phyloP scores from a whole-genome alignment of 2,797 vertebrate species.

The Catharus ustulatus region DNA sequence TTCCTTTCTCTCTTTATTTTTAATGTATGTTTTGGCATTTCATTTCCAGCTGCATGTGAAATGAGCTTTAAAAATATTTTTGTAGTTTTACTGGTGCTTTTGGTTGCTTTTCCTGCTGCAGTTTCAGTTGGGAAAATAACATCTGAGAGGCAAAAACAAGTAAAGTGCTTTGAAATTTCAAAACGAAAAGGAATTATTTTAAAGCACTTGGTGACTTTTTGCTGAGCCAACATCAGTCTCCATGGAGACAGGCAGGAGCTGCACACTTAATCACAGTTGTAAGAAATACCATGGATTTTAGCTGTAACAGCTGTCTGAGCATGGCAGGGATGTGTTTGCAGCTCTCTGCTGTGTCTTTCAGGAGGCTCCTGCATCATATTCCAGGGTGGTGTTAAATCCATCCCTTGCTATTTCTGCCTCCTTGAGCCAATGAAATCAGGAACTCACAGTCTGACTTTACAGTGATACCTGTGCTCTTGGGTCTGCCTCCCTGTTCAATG shows the following conservation, averaged over 20 bases:
- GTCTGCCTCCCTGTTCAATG: background rate
- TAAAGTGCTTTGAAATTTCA: slow-evolving; percentile 47
- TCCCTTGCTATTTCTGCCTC: background rate
- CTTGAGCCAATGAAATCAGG: background rate
- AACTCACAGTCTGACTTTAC: background rate
- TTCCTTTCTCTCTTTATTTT: background rate
- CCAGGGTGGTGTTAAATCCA: background rate
- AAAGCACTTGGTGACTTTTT: slow-evolving; percentile 65
- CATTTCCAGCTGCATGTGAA: slow-evolving; percentile 8
- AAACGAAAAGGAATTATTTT: slow-evolving; percentile 58
- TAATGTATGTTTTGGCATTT: slow-evolving; percentile 20
- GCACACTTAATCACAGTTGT: slow-evolving; percentile 48
- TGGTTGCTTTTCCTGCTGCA: slow-evolving; percentile 13
- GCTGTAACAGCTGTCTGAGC: slow-evolving; percentile 47
- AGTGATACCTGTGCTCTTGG: background rate
- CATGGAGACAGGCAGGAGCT: slow-evolving; percentile 66
- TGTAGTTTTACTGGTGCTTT: background rate
- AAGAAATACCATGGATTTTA: slow-evolving; percentile 41
- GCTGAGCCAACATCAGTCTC: slow-evolving; percentile 69
- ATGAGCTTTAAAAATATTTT: slow-evolving; percentile 29
- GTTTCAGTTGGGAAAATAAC: slow-evolving; percentile 11
- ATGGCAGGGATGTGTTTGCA: slow-evolving; percentile 22
- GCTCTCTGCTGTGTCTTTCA: background rate
- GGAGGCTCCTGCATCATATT: background rate
- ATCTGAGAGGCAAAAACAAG: slow-evolving; percentile 23